Percentiles rank a stretch among this genome's conserved stretches.
These are phyloP conservation scores for Polyploca ridens DNA, from an alignment of 2,888 invertebrate species.

Conservation along the genomic window DNA sequence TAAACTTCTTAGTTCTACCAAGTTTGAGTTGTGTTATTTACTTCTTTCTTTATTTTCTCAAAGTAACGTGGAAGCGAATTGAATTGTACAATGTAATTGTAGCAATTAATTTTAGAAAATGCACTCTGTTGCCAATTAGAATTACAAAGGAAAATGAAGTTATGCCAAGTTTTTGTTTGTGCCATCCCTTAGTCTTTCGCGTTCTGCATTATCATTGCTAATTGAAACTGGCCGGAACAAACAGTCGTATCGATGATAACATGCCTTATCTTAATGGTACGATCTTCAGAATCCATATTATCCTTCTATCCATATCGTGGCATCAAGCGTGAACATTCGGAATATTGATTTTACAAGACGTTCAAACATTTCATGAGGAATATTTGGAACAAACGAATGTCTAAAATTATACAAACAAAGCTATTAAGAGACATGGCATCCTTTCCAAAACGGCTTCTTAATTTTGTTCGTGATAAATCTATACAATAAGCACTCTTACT, in stretches of 20 bases:
- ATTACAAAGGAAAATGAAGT: slow-evolving; percentile 31
- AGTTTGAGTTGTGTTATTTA: background rate
- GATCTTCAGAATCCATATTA: background rate
- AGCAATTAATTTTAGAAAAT: slow-evolving; percentile 32
- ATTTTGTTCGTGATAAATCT: background rate
- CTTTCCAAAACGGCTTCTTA: no score
- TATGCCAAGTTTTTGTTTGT: slow-evolving; percentile 38
- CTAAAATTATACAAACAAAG: no score
- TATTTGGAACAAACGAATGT: no score
- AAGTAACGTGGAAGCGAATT: slow-evolving; percentile 23
- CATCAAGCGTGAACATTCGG: background rate
- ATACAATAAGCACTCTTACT: no score
- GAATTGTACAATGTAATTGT: slow-evolving; percentile 25
- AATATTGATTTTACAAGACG: background rate
- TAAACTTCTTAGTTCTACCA: no score
- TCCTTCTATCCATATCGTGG: background rate
- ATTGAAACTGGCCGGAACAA: slow-evolving; percentile 6
- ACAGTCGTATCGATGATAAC: background rate
- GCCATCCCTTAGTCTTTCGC: background rate
- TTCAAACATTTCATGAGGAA: no score
- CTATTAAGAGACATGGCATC: background rate
- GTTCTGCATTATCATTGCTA: background rate
- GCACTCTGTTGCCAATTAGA: slow-evolving; percentile 40
- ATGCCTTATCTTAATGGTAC: slow-evolving; percentile 8
- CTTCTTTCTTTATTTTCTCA: background rate